Percentiles rank a stretch among this genome's conserved stretches.
These are phyloP conservation scores for Eudemis profundana DNA, from an alignment of 2,888 invertebrate species.

Conservation along the genomic window DNA sequence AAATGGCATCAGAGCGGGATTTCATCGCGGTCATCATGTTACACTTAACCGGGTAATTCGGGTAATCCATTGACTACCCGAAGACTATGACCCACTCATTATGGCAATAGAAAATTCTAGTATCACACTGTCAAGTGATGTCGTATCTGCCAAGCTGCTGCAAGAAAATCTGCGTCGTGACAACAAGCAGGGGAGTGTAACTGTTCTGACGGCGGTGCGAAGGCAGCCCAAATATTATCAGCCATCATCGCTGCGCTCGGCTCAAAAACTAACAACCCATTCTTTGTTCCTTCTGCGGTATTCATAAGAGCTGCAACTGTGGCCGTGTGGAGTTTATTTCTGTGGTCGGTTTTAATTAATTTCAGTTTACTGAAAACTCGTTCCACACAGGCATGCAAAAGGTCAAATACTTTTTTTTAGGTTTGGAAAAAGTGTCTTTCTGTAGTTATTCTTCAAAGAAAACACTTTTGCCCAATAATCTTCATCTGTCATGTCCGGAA, in stretches of 20 bases:
- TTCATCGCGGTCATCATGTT: too few relatives aligned
- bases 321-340: not conserved
- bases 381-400: not conserved
- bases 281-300: not conserved
- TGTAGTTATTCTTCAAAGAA: not conserved
- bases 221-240: too few relatives aligned
- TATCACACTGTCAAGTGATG: too few relatives aligned
- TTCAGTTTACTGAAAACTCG: not conserved
- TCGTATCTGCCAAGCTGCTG: too few relatives aligned
- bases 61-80: too few relatives aligned
- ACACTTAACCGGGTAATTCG: too few relatives aligned
- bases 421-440: not conserved
- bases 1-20: too few relatives aligned
- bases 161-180: too few relatives aligned
- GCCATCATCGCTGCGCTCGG: not conserved
- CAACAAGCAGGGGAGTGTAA: too few relatives aligned
- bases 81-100: too few relatives aligned
- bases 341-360: not conserved
- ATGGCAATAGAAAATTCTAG: too few relatives aligned
- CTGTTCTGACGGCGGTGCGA: too few relatives aligned
- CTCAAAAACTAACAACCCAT: not conserved
- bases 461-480: not conserved
- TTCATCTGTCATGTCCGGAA: not conserved
- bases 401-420: not conserved
- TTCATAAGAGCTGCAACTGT: not conserved